These are phyloP conservation scores for Pseudonaja textilis DNA, from an alignment of 2,113 vertebrate species.

Conservation along the genomic window DNA sequence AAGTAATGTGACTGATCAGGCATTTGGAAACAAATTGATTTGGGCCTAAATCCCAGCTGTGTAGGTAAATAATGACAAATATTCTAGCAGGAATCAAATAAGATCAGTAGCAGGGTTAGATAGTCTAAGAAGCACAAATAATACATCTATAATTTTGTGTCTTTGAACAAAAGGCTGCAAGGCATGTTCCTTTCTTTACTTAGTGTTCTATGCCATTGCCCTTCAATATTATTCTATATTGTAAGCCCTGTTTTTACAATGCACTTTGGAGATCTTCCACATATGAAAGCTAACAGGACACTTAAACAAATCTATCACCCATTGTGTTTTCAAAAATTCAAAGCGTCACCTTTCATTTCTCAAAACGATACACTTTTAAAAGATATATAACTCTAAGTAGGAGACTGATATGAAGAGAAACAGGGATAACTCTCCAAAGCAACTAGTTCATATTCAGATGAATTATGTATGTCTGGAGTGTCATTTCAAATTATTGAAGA, in stretches of 20 bases:
- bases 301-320: not conserved
- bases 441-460: not conserved
- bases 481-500: not conserved
- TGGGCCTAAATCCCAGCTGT: not conserved
- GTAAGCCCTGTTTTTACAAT: not conserved
- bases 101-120: not conserved
- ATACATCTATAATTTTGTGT: not conserved
- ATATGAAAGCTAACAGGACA: not conserved
- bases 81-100: not conserved
- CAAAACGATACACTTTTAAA: not conserved
- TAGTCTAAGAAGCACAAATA: not conserved
- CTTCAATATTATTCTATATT: not conserved
- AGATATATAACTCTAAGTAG: not conserved
- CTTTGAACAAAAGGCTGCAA: conserved; percentile 9
- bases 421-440: not conserved
- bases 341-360: not conserved
- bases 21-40: conserved; percentile 12
- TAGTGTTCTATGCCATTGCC: not conserved
- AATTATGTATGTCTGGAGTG: not conserved
- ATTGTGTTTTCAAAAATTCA: not conserved
- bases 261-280: not conserved
- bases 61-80: not conserved
- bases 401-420: not conserved
- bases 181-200: not conserved
- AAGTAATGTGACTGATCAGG: not conserved